Conservation (phyloP, 2,888 invertebrate species). For the Synanthedon andrenaeformis region DNA sequence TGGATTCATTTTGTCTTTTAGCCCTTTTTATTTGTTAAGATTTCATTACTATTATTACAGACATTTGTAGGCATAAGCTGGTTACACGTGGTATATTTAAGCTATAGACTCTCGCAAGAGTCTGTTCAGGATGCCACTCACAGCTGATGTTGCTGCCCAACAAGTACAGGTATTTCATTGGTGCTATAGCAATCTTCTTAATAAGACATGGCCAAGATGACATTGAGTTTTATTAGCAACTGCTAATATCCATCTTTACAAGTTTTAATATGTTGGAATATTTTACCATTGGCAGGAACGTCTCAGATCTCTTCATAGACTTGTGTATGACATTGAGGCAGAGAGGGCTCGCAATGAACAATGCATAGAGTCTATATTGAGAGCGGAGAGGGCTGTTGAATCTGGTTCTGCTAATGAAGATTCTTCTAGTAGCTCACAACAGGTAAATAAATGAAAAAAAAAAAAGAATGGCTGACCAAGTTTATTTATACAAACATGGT, state of each 20-base stretch:
- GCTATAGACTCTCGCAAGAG: constrained; percentile 58
- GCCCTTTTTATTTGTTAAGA: too few species aligned
- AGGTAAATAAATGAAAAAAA: constrained; percentile 20
- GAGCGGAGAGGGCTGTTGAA: constrained; percentile 72
- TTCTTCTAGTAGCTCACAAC: constrained; percentile 54
- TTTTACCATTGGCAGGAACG: constrained; percentile 72
- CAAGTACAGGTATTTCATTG: constrained; percentile 65
- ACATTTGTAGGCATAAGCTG: constrained; percentile 56
- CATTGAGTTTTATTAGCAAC: too few species aligned
- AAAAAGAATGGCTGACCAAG: too few species aligned
- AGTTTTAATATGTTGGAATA: too few species aligned
- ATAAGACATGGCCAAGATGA: too few species aligned
- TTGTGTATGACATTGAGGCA: constrained; percentile 85
- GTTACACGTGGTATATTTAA: constrained; percentile 62
- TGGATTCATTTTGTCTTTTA: too few species aligned
- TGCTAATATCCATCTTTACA: too few species aligned
- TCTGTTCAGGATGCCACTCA: constrained; percentile 77
- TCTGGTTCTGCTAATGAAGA: constrained; percentile 49
- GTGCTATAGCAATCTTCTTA: background rate
- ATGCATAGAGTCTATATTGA: constrained; percentile 81
- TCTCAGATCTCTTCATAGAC: constrained; percentile 78
- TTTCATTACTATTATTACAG: constrained; percentile 14
- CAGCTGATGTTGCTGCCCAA: constrained; percentile 81
- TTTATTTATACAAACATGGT: too few species aligned
- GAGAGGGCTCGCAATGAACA: constrained; percentile 84